Evolutionary conservation across 2,888 invertebrate species (phyloP).

Genomic region (Acheta domesticus): DNA sequence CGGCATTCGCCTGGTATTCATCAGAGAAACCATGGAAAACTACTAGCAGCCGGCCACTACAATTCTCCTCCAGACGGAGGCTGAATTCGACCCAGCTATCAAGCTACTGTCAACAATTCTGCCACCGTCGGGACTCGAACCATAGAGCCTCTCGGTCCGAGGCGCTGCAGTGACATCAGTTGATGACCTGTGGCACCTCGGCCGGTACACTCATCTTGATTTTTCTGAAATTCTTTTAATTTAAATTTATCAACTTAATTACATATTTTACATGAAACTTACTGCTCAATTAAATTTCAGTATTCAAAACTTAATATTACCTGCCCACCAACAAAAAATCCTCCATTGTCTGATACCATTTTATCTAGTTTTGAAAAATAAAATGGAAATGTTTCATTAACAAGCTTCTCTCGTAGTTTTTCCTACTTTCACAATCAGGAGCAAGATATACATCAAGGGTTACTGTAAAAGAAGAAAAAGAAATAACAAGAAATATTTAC

Average conservation of each 20-base stretch:
- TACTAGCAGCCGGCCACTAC: no score
- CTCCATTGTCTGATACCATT: slow-evolving; percentile 57
- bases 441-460: background rate
- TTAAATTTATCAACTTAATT: background rate
- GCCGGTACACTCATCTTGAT: no score
- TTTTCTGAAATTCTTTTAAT: background rate
- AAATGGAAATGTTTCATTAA: slow-evolving; percentile 55
- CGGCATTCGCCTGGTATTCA: no score
- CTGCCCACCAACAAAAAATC: slow-evolving; percentile 56
- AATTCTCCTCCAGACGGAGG: no score
- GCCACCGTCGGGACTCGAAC: no score
- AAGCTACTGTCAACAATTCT: no score
- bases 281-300: no score
- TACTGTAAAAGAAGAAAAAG: background rate
- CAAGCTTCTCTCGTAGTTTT: slow-evolving; percentile 49
- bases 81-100: no score
- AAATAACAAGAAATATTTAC: background rate
- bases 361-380: slow-evolving; percentile 57
- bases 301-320: slow-evolving; percentile 40
- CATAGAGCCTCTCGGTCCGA: no score
- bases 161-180: no score
- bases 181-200: no score
- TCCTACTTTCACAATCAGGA: slow-evolving; percentile 45
- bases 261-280: background rate
- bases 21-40: no score